Percentiles rank a stretch among this genome's conserved stretches.
Conservation (phyloP, 2,797 vertebrate species). For the Gymnothorax javanicus region DNA sequence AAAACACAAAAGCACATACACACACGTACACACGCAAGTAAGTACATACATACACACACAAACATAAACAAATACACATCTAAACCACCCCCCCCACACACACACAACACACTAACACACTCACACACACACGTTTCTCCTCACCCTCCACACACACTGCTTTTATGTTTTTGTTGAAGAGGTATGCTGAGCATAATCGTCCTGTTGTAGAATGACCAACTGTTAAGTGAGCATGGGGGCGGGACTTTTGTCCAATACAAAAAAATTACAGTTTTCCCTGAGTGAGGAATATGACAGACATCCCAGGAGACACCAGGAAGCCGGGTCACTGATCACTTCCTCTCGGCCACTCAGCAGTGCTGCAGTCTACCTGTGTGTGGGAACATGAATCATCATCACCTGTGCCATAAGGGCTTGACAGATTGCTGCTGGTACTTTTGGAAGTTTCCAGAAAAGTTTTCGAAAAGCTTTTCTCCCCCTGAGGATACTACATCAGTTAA, state of each 20-base stretch:
- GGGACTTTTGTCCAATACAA: neutral
- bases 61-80: too few species aligned
- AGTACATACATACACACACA: too few species aligned
- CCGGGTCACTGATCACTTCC: neutral
- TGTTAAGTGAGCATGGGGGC: too few species aligned
- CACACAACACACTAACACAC: too few species aligned
- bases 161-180: neutral
- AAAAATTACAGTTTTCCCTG: neutral
- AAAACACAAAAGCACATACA: too few species aligned
- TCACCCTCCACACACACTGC: neutral
- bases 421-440: neutral
- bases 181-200: too few species aligned
- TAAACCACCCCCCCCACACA: too few species aligned
- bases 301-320: neutral
- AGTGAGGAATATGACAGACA: neutral
- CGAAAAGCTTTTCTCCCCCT: neutral
- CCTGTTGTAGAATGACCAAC: too few species aligned
- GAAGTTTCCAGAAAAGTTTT: neutral
- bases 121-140: too few species aligned
- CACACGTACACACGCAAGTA: too few species aligned
- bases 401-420: neutral
- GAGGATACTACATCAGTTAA: neutral
- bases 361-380: neutral
- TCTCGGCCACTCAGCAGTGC: neutral
- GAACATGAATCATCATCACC: neutral